Evolutionary conservation across 2,888 invertebrate species (phyloP), one percentile per base, ranked within the genome.

Genomic region (Galerucella pusilla): DNA sequence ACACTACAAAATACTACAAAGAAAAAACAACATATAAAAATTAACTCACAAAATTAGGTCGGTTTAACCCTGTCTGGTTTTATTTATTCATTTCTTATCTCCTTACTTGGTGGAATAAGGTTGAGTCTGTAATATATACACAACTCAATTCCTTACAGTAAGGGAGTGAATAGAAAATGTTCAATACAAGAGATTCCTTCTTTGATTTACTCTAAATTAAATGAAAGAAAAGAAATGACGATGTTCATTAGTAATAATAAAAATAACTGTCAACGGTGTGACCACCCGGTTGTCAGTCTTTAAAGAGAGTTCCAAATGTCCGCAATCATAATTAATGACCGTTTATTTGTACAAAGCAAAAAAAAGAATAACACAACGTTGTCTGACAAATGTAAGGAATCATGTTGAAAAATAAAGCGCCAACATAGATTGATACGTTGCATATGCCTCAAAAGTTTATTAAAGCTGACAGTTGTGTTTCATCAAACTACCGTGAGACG

Each of bases 391-490:
- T 75, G 75, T 59, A 70, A 74, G 72, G 63, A 66, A 77, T 77
- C 72, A 71, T 65, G 65, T 59, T 66, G 77, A 71, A 72, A 74
- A 72, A 75, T 76, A 72, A 72, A 77, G 74, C 74, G 63, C 71
- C 74, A 73, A 75, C 74, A 67, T 69, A 72, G 77, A 77, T 75
- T 75, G 77, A 74, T 75, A 71, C 25, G 74, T 71, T 72, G 65
- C 77, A 75, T 67, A 77, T 74, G 77, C 71, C 68, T 66, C 68
- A 28, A 63, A 76, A 73, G 76, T 76, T 76, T 73, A 76, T 76
- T 70, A 76, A 68, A 76, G 76, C 73, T 76, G 76, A 76, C 76
- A 73, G 76, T 69, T 76, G 76, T 71, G 70, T 76, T 76, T 76
- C 73, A 71, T 76, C 76, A 76, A 76, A 68, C 70, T 73, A 71